Percentiles rank a stretch among this genome's conserved stretches.
Conservation (phyloP, 2,888 invertebrate genomes). For the Stegophylla sp. region DNA sequence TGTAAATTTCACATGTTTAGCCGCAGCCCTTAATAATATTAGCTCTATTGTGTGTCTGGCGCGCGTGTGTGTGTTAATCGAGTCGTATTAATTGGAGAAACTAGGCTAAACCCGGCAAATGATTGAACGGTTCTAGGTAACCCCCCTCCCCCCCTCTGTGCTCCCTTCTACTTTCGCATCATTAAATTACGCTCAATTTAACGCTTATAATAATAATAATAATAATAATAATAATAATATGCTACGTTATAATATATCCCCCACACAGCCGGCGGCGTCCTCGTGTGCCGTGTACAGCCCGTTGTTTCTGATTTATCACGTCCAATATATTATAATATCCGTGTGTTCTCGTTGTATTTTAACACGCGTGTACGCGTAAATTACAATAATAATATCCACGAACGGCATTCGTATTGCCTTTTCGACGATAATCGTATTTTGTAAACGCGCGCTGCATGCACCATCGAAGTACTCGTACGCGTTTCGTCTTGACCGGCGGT, state of each 20-base stretch:
- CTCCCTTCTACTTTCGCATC: neutral
- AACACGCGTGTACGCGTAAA: neutral
- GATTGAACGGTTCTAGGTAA: conserved; percentile 26
- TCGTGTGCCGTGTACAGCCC: neutral
- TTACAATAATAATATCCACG: neutral
- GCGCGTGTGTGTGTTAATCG: conserved; percentile 37
- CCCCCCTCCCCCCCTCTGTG: neutral
- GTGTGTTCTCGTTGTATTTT: neutral
- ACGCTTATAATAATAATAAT: neutral
- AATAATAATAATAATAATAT: too few relatives aligned
- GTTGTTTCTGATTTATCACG: neutral
- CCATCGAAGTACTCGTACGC: neutral
- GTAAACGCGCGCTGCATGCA: neutral
- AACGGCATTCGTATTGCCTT: neutral
- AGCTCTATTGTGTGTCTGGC: neutral
- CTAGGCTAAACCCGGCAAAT: conserved; percentile 2
- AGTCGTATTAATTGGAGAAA: conserved; percentile 21
- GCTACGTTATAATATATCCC: too few relatives aligned
- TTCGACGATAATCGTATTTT: neutral
- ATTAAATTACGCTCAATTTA: conserved; percentile 48
- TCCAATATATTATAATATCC: neutral
- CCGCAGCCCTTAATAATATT: neutral
- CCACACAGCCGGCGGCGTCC: too few relatives aligned
- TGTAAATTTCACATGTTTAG: too few relatives aligned
- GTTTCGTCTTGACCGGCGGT: too few relatives aligned